phyloP scores from a whole-genome alignment of 2,113 vertebrate genomes.

The Pterocles burchelli region DNA sequence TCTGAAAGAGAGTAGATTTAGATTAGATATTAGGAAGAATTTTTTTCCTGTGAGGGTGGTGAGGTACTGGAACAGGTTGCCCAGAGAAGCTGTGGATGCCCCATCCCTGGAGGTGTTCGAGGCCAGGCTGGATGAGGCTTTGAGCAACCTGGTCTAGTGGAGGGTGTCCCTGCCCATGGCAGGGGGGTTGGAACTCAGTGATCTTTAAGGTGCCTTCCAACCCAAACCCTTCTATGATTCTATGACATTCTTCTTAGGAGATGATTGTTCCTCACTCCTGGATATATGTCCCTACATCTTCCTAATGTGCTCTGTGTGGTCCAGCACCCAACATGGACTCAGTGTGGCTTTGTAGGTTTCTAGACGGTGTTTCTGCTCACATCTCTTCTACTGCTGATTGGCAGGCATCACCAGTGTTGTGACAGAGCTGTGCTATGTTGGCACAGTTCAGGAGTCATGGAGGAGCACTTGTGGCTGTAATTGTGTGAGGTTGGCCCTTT shows the following conservation, averaged over 20 bases:
- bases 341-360: not conserved
- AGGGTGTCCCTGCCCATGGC: no score
- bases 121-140: no score
- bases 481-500: not conserved
- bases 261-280: not conserved
- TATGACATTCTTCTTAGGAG: not conserved
- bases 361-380: not conserved
- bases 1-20: no score
- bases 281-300: not conserved
- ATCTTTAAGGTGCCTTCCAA: no score
- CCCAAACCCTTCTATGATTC: no score
- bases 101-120: no score
- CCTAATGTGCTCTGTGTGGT: not conserved
- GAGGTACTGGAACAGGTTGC: no score
- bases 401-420: accelerated
- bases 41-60: no score
- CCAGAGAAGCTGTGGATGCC: no score
- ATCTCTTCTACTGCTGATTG: not conserved
- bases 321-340: not conserved
- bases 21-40: no score
- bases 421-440: not conserved
- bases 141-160: no score
- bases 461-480: not conserved
- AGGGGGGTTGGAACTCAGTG: no score
- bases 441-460: not conserved